Evolutionary conservation across 2,888 invertebrate species (phyloP).

Genomic region (Ptychoptera contaminata): DNA sequence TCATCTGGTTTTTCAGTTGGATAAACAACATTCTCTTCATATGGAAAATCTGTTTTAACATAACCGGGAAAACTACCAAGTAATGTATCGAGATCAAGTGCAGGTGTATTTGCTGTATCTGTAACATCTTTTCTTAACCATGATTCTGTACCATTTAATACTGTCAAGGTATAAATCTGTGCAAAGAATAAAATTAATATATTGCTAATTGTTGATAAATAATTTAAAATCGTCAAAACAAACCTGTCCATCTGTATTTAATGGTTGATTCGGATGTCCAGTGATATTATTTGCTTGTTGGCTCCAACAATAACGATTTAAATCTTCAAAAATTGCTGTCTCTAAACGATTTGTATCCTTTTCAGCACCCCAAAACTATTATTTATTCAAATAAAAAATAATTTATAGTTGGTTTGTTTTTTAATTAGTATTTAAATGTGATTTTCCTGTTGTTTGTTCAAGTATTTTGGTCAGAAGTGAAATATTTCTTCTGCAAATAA

Average conservation of each 20-base stretch:
- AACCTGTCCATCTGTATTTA: constrained; percentile 49
- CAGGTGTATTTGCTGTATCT: constrained; percentile 34
- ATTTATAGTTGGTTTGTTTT: constrained; percentile 7
- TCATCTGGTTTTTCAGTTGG: constrained; percentile 49
- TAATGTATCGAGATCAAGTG: constrained; percentile 65
- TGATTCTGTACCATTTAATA: constrained; percentile 59
- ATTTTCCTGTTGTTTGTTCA: too few relatives aligned
- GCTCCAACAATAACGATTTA: constrained; percentile 72
- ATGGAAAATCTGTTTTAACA: constrained; percentile 58
- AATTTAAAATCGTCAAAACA: neutral
- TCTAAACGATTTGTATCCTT: constrained; percentile 58
- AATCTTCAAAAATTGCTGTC: constrained; percentile 63
- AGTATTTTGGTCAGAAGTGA: too few relatives aligned
- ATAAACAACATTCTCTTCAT: constrained; percentile 64
- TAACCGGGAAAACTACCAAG: constrained; percentile 53
- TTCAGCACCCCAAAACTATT: constrained; percentile 30
- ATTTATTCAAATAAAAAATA: constrained; percentile 8
- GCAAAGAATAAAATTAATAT: neutral
- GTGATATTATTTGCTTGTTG: constrained; percentile 31
- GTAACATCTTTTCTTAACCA: constrained; percentile 49
- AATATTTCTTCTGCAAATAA: too few relatives aligned
- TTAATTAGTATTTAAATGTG: too few relatives aligned
- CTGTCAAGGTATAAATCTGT: constrained; percentile 72
- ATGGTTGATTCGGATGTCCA: constrained; percentile 4
- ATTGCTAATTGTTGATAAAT: neutral